These are phyloP conservation scores for Margaritifera margaritifera DNA, from an alignment of 2,888 invertebrate genomes.

Conservation along the genomic window DNA sequence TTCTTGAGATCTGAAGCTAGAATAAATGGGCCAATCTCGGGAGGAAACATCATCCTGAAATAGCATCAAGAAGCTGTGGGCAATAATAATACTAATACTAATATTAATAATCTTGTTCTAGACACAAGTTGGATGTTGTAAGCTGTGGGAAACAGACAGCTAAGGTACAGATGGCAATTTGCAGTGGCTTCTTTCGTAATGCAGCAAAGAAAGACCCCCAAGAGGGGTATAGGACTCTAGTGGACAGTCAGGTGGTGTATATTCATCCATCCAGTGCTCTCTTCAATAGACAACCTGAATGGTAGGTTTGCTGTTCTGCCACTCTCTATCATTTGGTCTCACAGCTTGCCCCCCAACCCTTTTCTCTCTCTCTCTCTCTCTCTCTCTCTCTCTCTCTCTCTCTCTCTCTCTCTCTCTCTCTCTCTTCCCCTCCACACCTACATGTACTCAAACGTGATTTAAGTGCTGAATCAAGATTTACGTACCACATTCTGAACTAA, in stretches of 20 bases:
- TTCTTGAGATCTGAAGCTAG: no score
- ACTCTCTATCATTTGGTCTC: not conserved
- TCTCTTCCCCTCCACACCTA: no score
- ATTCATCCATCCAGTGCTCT: conserved; percentile 98
- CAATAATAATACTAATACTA: no score
- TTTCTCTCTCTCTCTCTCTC: no score
- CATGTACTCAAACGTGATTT: not conserved
- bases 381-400: no score
- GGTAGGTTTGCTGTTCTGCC: conserved; percentile 77
- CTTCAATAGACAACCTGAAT: conserved; percentile 98
- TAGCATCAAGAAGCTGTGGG: no score
- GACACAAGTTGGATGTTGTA: conserved; percentile 84
- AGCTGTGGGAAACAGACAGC: conserved; percentile 97
- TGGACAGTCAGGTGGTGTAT: conserved; percentile 96
- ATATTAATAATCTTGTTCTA: conserved; percentile 29
- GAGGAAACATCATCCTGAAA: no score
- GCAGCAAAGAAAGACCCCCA: conserved; percentile 99
- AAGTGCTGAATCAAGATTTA: not conserved
- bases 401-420: no score
- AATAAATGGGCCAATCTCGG: no score
- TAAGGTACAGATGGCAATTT: conserved; percentile 96
- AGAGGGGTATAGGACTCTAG: conserved; percentile 95
- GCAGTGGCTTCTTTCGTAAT: conserved; percentile 97
- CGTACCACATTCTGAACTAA: not conserved
- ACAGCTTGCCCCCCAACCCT: no score